Base-by-base conservation (phyloP, 2,113 vertebrate genomes). In the Chaenocephalus aceratus region DNA sequence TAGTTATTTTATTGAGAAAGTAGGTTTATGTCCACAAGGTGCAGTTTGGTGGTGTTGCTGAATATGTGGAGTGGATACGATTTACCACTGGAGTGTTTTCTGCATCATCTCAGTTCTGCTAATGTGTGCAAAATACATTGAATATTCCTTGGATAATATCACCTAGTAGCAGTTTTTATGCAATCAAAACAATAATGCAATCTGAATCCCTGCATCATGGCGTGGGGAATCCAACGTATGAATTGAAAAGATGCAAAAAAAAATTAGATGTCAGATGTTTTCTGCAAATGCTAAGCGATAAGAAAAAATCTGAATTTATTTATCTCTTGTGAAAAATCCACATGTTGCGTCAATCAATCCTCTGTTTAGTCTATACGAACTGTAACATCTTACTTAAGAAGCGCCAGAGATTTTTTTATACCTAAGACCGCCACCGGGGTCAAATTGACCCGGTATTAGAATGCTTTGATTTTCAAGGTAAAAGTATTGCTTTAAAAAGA, bases 1-100 rank as follows among this genome's bases (percentile, higher is more conserved):
- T 52, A 59, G 51, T 73, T 76, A 75, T 74, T 81, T 80, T 48
- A 79, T 67, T 66, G 64, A 75, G 79, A 86, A 89, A 86, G 68
- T 83, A 83, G 76, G 81, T 41, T 41, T 86, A 59, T 69, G 77
- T 69, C 30, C 77, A 79, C 52, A 45, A 30, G 70, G 69, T 80
- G 53, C 68, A 68, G 44, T 84, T 56, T 64, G 65, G 49, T 83
- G 82, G 75, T 65, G 78, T 78, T 52, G 62, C 70, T 66, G 65
- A 86, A 75, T 54, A 36, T 73, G 75, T 76, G 85, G 79, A 84
- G 84, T 65, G 80, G 69, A 12, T 12, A 67, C 9, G 5, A 65
- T 78, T 87, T 80, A 76, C 52, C 65, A 0, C 13, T 45, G 51
- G 53, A 79, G 80, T 66, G 77, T 65, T 88, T 85, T 74, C 26